Evolutionary conservation across 2,113 vertebrate genomes (phyloP).

Genomic region (Sebastes schlegelii): DNA sequence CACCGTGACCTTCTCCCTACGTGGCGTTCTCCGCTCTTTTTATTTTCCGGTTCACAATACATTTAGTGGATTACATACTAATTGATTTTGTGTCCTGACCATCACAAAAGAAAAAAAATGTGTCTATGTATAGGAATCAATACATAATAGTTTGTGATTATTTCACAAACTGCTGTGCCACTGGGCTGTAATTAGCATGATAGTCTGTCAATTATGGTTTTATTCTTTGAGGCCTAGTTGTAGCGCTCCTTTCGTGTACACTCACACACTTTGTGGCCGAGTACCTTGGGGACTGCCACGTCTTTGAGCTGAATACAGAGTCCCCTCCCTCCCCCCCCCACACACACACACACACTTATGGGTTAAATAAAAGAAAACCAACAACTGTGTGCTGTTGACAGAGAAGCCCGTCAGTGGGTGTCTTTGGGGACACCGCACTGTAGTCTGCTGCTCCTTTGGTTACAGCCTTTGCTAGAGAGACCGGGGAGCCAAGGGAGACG

Average conservation of each 20-base stretch:
- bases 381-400: conserved; percentile 20
- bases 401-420: conserved; percentile 7
- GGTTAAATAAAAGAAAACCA: conserved; percentile 38
- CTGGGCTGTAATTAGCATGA: background rate
- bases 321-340: too few relatives aligned
- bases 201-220: background rate
- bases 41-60: too few relatives aligned
- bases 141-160: too few relatives aligned
- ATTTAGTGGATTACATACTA: too few relatives aligned
- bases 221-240: background rate
- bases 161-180: too few relatives aligned
- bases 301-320: background rate
- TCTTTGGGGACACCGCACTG: conserved; percentile 29
- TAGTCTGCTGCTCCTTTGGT: conserved; percentile 50
- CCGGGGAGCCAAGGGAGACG: conserved; percentile 2
- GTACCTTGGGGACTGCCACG: background rate
- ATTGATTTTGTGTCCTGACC: too few relatives aligned
- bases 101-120: too few relatives aligned
- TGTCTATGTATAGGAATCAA: too few relatives aligned
- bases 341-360: background rate
- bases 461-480: conserved; percentile 37
- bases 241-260: background rate
- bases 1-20: too few relatives aligned
- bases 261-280: background rate
- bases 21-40: too few relatives aligned